Base-by-base conservation (phyloP, 2,888 invertebrate genomes). In the Lymantria dispar region DNA sequence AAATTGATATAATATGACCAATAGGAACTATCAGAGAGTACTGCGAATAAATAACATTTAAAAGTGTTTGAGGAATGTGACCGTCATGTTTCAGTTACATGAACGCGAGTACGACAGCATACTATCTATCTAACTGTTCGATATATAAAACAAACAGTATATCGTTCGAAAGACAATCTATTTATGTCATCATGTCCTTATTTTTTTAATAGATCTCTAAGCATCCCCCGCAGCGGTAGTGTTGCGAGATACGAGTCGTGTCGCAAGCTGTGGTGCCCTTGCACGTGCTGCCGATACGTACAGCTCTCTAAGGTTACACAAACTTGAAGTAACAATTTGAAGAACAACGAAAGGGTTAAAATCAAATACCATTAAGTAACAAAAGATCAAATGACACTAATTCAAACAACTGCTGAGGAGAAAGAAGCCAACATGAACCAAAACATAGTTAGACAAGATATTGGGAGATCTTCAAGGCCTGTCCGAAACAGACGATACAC, bases 401-500 rank as follows among this genome's bases (percentile, higher is more conserved):
- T 86, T 62, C 83, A 85, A 66, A 80, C 67, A 63, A 56, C 68
- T 46, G 69, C 68, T 59, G 78, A 78, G 56, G 64, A 57, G 46
- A 77, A 74, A 69, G 72, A 64, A 57, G 72, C 72, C 58, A 76
- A 70, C 62, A 88, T 89, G 88, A 84, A 81, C 48, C 76, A 77
- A 46, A 76, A 77, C 59, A 72, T 78, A 59, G 74, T 76, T 54
- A 92, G 89, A 69, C 82, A 83, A 60, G 89, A 86, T 58, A 75
- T 77, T 64, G 92, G 88, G 68, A 92, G 93, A 78, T 80, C 92
- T 58, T 86, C 92, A 72, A 92, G 95, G 62, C 95, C 95, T 49
- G 92, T 95, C 62, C 92, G 95, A 76, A 95, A 93, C 92, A 94
- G 95, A 73, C 91, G 94, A 74, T 94, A 94, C 81, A 95, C 93